Conservation (phyloP, 1,140 invertebrate genomes). For the Drosophila pallidifrons region DNA sequence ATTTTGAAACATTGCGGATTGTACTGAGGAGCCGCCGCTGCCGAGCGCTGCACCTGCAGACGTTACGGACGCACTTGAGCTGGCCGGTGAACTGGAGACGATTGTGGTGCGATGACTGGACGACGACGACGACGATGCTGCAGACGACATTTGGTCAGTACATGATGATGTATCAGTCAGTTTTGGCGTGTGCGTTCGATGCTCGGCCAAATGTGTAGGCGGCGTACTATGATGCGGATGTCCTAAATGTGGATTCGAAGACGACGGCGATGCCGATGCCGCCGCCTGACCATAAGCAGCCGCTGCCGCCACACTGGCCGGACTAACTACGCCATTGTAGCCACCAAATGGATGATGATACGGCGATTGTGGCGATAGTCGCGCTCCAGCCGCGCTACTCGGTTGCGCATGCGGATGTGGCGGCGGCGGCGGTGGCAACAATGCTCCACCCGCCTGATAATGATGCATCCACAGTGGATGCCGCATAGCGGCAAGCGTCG, state of each 20-base stretch:
- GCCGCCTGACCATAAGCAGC: slow-evolving; percentile 63
- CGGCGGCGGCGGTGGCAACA: slow-evolving; percentile 52
- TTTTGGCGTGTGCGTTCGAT: slow-evolving; percentile 67
- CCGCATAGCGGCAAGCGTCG: slow-evolving; percentile 73
- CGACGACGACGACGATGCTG: slow-evolving; percentile 49
- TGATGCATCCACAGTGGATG: slow-evolving; percentile 86
- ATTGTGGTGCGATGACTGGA: slow-evolving; percentile 72
- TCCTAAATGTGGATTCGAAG: slow-evolving; percentile 56
- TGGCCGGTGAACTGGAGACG: slow-evolving; percentile 70
- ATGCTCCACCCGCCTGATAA: slow-evolving; percentile 85
- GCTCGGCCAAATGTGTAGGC: slow-evolving; percentile 66
- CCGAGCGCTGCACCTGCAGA: slow-evolving; percentile 50
- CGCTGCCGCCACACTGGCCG: slow-evolving; percentile 73
- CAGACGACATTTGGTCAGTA: slow-evolving; percentile 68
- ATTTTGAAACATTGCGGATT: slow-evolving; percentile 78
- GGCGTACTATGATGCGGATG: slow-evolving; percentile 56
- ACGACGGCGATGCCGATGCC: too few relatives aligned
- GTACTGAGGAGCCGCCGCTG: slow-evolving; percentile 61
- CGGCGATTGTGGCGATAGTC: slow-evolving; percentile 69
- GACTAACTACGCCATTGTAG: slow-evolving; percentile 75
- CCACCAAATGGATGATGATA: slow-evolving; percentile 73
- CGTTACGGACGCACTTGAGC: slow-evolving; percentile 58
- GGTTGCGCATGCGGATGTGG: slow-evolving; percentile 39
- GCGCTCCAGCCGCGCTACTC: slow-evolving; percentile 45
- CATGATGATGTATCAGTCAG: slow-evolving; percentile 69